phyloP scores from a whole-genome alignment of 2,888 invertebrate genomes.

The Macrosoma leucophasiata region DNA sequence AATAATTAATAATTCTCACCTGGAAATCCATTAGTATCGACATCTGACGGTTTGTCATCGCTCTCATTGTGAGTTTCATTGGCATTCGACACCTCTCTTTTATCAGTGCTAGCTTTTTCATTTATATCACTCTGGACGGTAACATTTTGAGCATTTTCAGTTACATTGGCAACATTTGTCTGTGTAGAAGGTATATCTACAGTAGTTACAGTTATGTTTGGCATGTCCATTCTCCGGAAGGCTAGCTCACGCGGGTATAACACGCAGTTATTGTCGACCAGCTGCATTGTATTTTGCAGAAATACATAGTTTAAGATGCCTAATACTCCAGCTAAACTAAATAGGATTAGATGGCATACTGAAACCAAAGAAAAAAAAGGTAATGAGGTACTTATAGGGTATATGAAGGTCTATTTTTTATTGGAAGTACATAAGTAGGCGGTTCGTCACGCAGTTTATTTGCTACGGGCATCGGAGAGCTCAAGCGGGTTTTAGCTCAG shows the following conservation, averaged over 20 bases:
- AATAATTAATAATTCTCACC: too few relatives aligned
- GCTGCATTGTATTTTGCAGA: conserved; percentile 49
- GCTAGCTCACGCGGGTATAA: conserved; percentile 47
- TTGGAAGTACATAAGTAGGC: neutral
- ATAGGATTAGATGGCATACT: conserved; percentile 60
- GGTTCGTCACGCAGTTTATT: too few relatives aligned
- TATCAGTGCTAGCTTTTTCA: too few relatives aligned
- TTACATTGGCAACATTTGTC: conserved; percentile 11
- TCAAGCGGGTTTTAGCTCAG: too few relatives aligned
- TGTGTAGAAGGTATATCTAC: conserved; percentile 5
- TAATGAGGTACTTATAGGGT: neutral
- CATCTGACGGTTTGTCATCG: too few relatives aligned
- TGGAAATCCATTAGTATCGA: too few relatives aligned
- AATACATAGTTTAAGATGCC: conserved; percentile 59
- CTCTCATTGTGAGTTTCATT: too few relatives aligned
- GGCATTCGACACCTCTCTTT: too few relatives aligned
- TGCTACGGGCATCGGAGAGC: too few relatives aligned
- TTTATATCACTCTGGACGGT: too few relatives aligned
- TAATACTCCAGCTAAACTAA: conserved; percentile 46
- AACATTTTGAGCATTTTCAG: conserved; percentile 17
- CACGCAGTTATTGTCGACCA: conserved; percentile 52
- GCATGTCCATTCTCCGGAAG: conserved; percentile 40
- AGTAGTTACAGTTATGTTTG: conserved; percentile 23
- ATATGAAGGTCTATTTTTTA: neutral
- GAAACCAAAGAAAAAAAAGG: conserved; percentile 30